Evolutionary conservation across 2,888 invertebrate species (phyloP).

Genomic region (Hydrotaea cyrtoneurina): DNA sequence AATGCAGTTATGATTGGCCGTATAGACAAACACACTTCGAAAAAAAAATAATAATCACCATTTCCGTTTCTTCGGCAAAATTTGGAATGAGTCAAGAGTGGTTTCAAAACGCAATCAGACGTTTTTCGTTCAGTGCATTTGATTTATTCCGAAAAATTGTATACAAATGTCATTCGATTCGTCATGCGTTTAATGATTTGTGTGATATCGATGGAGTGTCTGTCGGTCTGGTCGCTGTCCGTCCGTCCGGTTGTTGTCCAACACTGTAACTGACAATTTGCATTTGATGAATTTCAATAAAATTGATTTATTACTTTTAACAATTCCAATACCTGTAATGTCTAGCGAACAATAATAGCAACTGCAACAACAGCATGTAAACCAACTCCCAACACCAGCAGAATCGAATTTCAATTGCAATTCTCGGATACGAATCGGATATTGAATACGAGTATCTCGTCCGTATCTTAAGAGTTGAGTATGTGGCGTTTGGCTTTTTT

Average conservation of each 20-base stretch:
- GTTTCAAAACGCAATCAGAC: too few relatives aligned
- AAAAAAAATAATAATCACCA: too few relatives aligned
- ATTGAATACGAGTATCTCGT: slow-evolving; percentile 10
- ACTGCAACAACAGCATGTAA: slow-evolving; percentile 4
- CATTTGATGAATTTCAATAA: slow-evolving; percentile 77
- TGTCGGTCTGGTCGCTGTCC: not conserved
- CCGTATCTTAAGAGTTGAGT: not conserved
- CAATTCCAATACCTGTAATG: slow-evolving; percentile 51
- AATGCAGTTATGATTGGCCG: too few relatives aligned
- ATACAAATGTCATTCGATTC: slow-evolving; percentile 53
- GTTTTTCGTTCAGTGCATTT: not conserved
- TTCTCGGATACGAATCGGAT: slow-evolving; percentile 15
- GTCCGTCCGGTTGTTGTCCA: slow-evolving; percentile 53
- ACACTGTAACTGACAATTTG: slow-evolving; percentile 74
- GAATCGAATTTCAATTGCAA: slow-evolving; percentile 26
- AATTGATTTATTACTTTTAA: slow-evolving; percentile 62
- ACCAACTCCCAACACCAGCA: slow-evolving; percentile 10
- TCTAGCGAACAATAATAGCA: not conserved
- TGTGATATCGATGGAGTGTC: not conserved
- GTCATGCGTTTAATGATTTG: slow-evolving; percentile 48
- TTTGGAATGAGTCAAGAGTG: too few relatives aligned
- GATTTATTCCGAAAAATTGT: not conserved
- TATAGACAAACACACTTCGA: too few relatives aligned
- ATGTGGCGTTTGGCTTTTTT: not conserved
- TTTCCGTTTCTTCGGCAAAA: too few relatives aligned